These are phyloP conservation scores for Luehdorfia chinensis DNA, from an alignment of 1,140 invertebrate species.

Conservation along the genomic window DNA sequence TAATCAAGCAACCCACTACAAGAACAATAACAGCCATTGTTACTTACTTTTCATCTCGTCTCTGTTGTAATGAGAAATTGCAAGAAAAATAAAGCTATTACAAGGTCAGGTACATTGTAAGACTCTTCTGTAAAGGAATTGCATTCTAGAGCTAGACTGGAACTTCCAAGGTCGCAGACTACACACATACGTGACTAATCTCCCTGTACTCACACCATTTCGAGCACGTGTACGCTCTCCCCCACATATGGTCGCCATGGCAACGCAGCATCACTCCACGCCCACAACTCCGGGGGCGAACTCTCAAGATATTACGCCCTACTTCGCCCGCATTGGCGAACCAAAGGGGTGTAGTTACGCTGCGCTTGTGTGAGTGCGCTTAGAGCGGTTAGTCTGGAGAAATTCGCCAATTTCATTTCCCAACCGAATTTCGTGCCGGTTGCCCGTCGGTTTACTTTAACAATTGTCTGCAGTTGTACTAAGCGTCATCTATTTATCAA, in stretches of 20 bases:
- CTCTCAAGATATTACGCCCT: constrained; percentile 75
- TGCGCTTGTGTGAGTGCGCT: constrained; percentile 51
- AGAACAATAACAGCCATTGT: constrained; percentile 15
- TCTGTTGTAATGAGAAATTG: constrained; percentile 3
- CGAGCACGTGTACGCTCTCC: constrained; percentile 56
- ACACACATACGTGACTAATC: constrained; percentile 37
- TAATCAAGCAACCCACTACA: constrained; percentile 13
- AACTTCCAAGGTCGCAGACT: constrained; percentile 65
- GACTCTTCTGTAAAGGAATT: constrained; percentile 27
- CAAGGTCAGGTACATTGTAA: constrained; percentile 13
- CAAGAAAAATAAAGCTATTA: constrained; percentile 14
- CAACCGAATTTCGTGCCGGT: constrained; percentile 38
- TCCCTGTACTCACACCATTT: constrained; percentile 47
- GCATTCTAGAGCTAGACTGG: constrained; percentile 58
- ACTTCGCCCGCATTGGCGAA: constrained; percentile 72
- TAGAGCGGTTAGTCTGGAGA: constrained; percentile 42
- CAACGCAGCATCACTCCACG: constrained; percentile 73
- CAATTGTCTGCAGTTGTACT: neutral
- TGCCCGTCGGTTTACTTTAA: neutral
- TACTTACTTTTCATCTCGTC: constrained; percentile 1
- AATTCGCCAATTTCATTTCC: constrained; percentile 51
- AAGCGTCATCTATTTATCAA: too few relatives aligned
- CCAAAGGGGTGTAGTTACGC: constrained; percentile 62
- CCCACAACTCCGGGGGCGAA: constrained; percentile 69
- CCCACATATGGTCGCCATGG: constrained; percentile 68